These are phyloP conservation scores for Apis dorsata DNA, from an alignment of 1,140 invertebrate genomes.

Conservation along the genomic window DNA sequence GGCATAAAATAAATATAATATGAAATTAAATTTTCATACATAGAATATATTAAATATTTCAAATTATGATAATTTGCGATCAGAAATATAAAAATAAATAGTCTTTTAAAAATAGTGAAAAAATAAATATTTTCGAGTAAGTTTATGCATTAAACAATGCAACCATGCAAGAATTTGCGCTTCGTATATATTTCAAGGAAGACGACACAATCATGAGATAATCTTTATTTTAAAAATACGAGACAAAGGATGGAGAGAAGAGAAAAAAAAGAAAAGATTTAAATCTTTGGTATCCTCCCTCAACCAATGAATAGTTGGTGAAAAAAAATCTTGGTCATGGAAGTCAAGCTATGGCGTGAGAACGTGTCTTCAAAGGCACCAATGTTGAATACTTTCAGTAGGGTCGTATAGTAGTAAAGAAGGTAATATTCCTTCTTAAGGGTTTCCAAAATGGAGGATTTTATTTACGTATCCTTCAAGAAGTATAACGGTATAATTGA, in stretches of 20 bases:
- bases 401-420: constrained; percentile 63
- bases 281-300: constrained; percentile 52
- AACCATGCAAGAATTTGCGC: neutral
- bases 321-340: constrained; percentile 51
- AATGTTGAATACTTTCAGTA: constrained; percentile 68
- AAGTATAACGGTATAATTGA: too few species aligned
- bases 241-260: constrained; percentile 24
- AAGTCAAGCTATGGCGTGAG: constrained; percentile 68
- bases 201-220: constrained; percentile 6
- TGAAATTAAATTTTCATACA: too few species aligned
- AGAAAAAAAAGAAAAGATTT: constrained; percentile 59
- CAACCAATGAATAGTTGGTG: constrained; percentile 18
- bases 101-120: too few species aligned
- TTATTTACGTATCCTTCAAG: too few species aligned
- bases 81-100: neutral
- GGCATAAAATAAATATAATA: too few species aligned
- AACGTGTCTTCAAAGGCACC: constrained; percentile 71
- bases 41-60: too few species aligned
- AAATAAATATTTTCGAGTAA: neutral
- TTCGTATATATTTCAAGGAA: neutral
- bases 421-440: constrained; percentile 52
- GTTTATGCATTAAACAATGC: neutral
- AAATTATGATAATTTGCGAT: too few species aligned
- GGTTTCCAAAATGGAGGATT: neutral
- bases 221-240: constrained; percentile 1